Conservation (phyloP, 2,797 vertebrate species). For the Tympanoctomys barrerae region DNA sequence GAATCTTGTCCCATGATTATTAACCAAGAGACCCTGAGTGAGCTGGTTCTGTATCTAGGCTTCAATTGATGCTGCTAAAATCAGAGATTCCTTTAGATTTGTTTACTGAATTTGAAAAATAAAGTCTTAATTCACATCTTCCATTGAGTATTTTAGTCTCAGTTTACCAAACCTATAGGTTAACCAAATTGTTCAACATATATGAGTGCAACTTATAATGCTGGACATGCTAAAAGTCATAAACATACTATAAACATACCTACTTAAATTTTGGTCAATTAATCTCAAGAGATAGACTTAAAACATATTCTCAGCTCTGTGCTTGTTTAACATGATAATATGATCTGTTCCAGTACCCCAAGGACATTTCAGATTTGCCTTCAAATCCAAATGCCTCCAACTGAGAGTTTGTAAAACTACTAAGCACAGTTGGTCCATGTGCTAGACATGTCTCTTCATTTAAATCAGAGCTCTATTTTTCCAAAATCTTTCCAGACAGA, state of each 20-base stretch:
- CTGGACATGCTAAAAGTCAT: neutral
- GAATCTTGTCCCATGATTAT: neutral
- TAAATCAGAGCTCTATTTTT: constrained; percentile 19
- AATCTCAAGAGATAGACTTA: neutral
- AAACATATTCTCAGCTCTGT: neutral
- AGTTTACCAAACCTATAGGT: neutral
- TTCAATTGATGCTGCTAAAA: neutral
- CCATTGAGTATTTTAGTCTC: constrained; percentile 23
- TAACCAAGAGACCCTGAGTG: neutral
- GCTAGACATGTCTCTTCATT: neutral
- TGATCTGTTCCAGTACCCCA: neutral
- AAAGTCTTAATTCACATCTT: neutral
- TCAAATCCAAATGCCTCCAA: constrained; percentile 1
- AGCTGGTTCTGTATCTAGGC: neutral
- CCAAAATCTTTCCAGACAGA: neutral
- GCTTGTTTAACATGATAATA: neutral
- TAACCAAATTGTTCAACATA: neutral
- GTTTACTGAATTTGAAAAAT: neutral
- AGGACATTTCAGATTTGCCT: neutral
- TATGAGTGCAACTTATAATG: neutral
- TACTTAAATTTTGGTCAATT: neutral
- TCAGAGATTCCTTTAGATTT: neutral
- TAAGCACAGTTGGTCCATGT: neutral
- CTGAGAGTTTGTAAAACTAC: neutral
- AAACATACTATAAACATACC: neutral